phyloP scores from a whole-genome alignment of 1,140 invertebrate genomes.

The Leptopilina clavipes region DNA sequence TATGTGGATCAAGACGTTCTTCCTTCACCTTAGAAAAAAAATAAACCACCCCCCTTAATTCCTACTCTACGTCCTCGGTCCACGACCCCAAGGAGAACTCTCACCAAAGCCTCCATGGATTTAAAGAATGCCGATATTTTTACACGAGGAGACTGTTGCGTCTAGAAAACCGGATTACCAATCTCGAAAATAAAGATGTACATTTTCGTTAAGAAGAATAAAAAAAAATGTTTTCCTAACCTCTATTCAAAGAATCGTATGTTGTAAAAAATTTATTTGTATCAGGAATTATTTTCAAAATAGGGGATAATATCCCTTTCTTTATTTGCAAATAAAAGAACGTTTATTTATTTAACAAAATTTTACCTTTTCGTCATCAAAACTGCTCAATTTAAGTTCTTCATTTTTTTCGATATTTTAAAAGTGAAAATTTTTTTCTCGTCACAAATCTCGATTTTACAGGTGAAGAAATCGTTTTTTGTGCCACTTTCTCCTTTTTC shows the following conservation, averaged over 20 bases:
- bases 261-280: no score
- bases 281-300: no score
- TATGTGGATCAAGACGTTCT: slow-evolving; percentile 42
- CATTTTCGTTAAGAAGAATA: slow-evolving; percentile 18
- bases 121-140: slow-evolving; percentile 59
- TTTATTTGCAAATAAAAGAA: not conserved
- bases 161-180: slow-evolving; percentile 50
- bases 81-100: slow-evolving; percentile 25
- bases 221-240: not conserved
- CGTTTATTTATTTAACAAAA: not conserved
- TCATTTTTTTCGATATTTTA: not conserved
- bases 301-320: not conserved
- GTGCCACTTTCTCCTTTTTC: slow-evolving; percentile 39
- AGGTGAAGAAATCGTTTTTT: slow-evolving; percentile 29
- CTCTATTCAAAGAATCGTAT: not conserved
- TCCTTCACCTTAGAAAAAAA: slow-evolving; percentile 56
- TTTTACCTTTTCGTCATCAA: not conserved
- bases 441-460: slow-evolving; percentile 35
- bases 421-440: no score
- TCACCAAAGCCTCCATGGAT: slow-evolving; percentile 29
- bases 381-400: slow-evolving; percentile 9
- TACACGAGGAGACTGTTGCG: slow-evolving; percentile 55
- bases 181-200: slow-evolving; percentile 24
- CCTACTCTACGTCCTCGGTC: slow-evolving; percentile 48
- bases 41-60: slow-evolving; percentile 74